These are phyloP conservation scores for Grus americana DNA, from an alignment of 2,113 vertebrate genomes.

Conservation along the genomic window DNA sequence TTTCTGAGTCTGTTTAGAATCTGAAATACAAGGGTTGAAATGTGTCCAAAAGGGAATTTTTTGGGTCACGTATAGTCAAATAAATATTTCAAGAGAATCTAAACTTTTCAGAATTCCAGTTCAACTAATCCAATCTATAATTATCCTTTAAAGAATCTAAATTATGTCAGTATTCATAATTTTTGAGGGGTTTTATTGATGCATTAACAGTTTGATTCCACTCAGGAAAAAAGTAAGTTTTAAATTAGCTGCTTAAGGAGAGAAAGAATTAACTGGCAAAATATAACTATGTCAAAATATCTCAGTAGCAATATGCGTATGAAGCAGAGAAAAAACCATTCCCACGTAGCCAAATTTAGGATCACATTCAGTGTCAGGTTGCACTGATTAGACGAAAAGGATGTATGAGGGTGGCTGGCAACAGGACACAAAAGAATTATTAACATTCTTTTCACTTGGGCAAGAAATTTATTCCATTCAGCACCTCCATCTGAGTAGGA, in stretches of 20 bases:
- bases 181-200: not conserved
- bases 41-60: not conserved
- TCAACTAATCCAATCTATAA: not conserved
- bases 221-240: not conserved
- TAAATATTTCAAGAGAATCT: not conserved
- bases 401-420: not conserved
- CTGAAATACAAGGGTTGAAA: not conserved
- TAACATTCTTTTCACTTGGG: not conserved
- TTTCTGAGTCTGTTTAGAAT: not conserved
- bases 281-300: not conserved
- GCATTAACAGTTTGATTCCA: not conserved
- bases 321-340: not conserved
- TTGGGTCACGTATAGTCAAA: not conserved
- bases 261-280: not conserved
- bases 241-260: not conserved
- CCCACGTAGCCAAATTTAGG: not conserved
- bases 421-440: not conserved
- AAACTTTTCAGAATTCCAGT: not conserved
- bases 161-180: not conserved
- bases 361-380: not conserved
- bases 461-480: not conserved
- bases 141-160: not conserved
- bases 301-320: accelerated
- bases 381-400: not conserved
- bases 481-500: not conserved